A percentile compares a stretch with the other conserved stretches of the same genome.
phyloP scores from a whole-genome alignment of 2,797 vertebrate species.

The Protonibea diacanthus region DNA sequence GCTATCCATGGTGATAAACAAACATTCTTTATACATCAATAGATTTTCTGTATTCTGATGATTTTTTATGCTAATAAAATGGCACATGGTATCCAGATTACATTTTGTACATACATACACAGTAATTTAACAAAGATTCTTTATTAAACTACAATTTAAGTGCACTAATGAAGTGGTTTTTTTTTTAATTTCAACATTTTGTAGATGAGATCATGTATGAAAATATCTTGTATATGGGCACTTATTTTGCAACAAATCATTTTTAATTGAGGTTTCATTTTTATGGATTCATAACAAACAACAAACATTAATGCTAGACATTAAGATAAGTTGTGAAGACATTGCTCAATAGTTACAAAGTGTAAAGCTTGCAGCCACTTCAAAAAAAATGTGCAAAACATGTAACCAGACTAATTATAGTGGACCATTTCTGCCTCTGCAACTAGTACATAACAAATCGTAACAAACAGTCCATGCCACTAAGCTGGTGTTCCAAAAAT shows the following conservation, averaged over 20 bases:
- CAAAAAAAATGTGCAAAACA: conserved; percentile 12
- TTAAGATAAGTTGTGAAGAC: conserved; percentile 13
- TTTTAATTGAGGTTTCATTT: conserved; percentile 7
- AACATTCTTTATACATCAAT: conserved; percentile 20
- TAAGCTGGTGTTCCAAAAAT: conserved; percentile 80
- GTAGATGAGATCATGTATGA: background rate
- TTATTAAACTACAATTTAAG: conserved; percentile 25
- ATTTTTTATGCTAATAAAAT: conserved; percentile 37
- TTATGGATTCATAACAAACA: conserved; percentile 5
- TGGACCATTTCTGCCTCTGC: conserved; percentile 26
- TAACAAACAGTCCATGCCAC: conserved; percentile 62
- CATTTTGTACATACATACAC: conserved; percentile 28
- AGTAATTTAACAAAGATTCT: conserved; percentile 11
- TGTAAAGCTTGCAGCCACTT: conserved; percentile 20
- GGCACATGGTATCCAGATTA: conserved; percentile 44
- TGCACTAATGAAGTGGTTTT: conserved; percentile 13
- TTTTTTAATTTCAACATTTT: background rate
- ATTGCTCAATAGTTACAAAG: conserved; percentile 9
- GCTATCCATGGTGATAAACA: conserved; percentile 18
- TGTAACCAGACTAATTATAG: conserved; percentile 15
- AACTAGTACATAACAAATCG: conserved; percentile 43
- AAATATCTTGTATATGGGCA: conserved; percentile 39
- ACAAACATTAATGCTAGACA: background rate
- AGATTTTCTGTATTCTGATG: conserved; percentile 18
- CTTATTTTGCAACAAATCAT: conserved; percentile 24